Base-by-base conservation (phyloP, 53 echinoderm and acorn worm genomes). In the Luidia sarsii region DNA sequence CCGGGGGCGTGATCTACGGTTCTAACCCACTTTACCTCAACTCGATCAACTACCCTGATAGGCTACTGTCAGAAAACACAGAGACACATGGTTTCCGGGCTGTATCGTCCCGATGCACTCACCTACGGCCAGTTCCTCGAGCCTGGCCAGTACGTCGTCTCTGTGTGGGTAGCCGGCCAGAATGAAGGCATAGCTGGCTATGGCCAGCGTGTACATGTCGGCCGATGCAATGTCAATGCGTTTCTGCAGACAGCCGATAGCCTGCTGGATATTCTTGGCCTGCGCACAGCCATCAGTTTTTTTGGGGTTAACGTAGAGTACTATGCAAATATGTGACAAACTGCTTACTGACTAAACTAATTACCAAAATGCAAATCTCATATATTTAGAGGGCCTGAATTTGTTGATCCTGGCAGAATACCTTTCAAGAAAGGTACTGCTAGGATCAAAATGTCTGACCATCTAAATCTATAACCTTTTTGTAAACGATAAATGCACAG, bases 131-230 rank as follows among this genome's bases (percentile, higher is more conserved):
- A 74, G 49, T n/a, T 79, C 51, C 14, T 83, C 65, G 0, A 92
- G 72, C 45, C 51, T 75, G 29, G 65, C 25, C 61, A 92, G 24
- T 2, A 82, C 34, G 20, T 64, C 72, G 18, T 52, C 41, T 11
- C 34, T 72, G 28, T 71, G 32, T 3, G 77, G 57, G 22, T 63
- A 48, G 4, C 75, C 70, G 8, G 83, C 64, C 28, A 89, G 51
- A 23, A 86, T 70, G 30, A 82, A 80, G 4, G 89, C 83, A 57
- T 86, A 92, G 22, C 87, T 69, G 34, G 79, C 61, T 53, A 92
- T 39, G 10, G 89, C 83, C 11, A 83, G 49, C 5, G 93, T 65
- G 63, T 92, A 89, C 39, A 81, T 75, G 46, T 92, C 89, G 33
- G 27, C 50, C 2, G 65, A 13, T 13, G 36, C 16, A 52, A 50